Conservation (phyloP, 2,797 vertebrate genomes). For the Siniperca undulata region DNA sequence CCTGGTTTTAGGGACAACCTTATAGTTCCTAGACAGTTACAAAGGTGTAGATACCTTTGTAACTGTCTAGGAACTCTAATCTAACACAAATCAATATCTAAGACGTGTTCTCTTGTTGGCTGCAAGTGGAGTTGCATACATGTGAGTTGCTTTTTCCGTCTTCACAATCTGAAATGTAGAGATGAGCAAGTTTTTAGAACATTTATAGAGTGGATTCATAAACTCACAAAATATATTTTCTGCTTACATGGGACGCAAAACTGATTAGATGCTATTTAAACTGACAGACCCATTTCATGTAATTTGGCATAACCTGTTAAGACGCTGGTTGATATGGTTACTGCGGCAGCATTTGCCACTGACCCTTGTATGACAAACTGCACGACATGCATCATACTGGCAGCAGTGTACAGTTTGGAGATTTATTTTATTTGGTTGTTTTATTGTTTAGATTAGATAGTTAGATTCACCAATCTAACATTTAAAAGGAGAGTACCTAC, state of each 20-base stretch:
- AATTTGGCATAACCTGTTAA: not conserved
- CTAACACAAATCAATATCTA: conserved; percentile 14
- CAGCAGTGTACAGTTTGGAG: no score
- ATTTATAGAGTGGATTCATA: not conserved
- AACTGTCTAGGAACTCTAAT: not conserved
- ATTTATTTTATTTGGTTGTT: not conserved
- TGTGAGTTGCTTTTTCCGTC: not conserved
- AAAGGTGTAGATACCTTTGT: not conserved
- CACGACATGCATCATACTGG: no score
- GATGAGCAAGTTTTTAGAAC: not conserved
- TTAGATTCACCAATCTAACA: no score
- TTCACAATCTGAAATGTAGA: conserved; percentile 47
- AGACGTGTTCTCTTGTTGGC: not conserved
- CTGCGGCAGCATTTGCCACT: not conserved
- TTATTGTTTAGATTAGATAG: not conserved
- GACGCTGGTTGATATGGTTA: not conserved
- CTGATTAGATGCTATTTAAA: not conserved
- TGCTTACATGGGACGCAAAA: not conserved
- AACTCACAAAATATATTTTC: not conserved
- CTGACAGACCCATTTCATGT: not conserved
- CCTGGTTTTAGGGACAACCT: not conserved
- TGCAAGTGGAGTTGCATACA: not conserved
- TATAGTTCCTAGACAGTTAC: not conserved
- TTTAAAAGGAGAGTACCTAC: not conserved
- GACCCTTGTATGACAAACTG: not conserved